Evolutionary conservation across 2,888 invertebrate species (phyloP), one percentile per base, ranked within the genome.

Genomic region (Anagyrus pseudococci): DNA sequence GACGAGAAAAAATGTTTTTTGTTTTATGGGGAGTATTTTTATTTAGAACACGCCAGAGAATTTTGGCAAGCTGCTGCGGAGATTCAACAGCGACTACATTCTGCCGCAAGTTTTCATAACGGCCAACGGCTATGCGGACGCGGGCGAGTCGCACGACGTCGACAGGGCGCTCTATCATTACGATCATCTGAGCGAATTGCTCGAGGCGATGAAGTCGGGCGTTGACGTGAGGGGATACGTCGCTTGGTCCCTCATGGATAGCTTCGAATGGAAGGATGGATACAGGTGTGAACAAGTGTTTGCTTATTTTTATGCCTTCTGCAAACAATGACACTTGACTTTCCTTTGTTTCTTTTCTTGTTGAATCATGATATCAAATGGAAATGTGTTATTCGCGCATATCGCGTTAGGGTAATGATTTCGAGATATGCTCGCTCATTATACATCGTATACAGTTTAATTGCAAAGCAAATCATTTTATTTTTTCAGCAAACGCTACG

Each of bases 191-290:
- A 62, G 43, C n/a, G 68, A 71, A 63, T 60, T 76, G 37, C 63
- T 75, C 20, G 56, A 70, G 29, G 58, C 67, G 17, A 71, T 72
- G 68, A 67, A 67, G 59, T 59, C 67, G 23, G 75, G 72, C 13
- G 60, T 75, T 20, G 67, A 72, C 37, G 69, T 73, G 58, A 68
- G 69, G 8, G 90, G 88, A 0, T 94, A 92, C 73, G 86, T 89
- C 0, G 86, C 88, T 58, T 93, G 93, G 92, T 89, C 89, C 67
- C 79, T 94, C 17, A 84, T 93, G 80, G 93, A 94, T 73, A 56
- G 53, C 17, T 91, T 89, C 78, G 93, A 94, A 77, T 93, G 93
- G 93, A 83, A 84, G 62, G 83, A 85, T 46, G 93, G 93, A 25
- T 93, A 85, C 75, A 86, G 87, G 86, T 89, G 84, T 87, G 87